Base-by-base conservation (phyloP, 2,797 vertebrate species). In the Myiotriccus ornatus region DNA sequence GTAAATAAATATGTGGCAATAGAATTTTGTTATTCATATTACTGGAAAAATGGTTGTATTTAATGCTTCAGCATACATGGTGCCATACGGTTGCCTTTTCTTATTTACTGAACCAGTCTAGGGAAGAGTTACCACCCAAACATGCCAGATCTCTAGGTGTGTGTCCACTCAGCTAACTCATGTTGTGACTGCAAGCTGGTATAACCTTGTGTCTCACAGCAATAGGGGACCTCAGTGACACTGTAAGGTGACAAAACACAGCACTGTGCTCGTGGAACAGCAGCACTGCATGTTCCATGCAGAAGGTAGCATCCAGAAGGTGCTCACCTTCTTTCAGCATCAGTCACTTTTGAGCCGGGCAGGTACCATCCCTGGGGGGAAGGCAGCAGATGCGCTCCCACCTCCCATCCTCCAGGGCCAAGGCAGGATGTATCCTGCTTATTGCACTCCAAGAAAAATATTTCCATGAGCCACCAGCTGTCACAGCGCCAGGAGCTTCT, bases 1-100 rank as follows among this genome's bases (percentile, higher is more conserved):
- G 73, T 82, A 94, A 96, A 91, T 94, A 92, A 97, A 97, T 81
- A 90, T 9, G 80, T 95, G 50, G 84, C 79, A 83, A 81, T 25
- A 86, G 86, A 96, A 96, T 95, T 97, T 94, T 87, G 39, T 64
- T 96, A 87, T 79, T 91, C 57, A 37, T 50, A 80, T 37, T 73
- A 85, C 60, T 69, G 68, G 56, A 25, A 73, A 95, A 96, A 63
- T 43, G 7, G 52, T 24, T 92, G 39, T 37, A 88, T 92, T 94
- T 93, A 94, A 89, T 41, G 17, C 73, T 88, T 93, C 92, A 93
- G 82, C 67, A 65, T 73, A 70, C 47, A 53, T 1, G 1, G 30
- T 62, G 14, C 78, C 68, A 20, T 71, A 94, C 57, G 77, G 94
- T 35, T 76, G 68, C 35, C 34, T 90, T 86, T 93, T 87, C 79